A percentile compares a stretch with the other conserved stretches of the same genome.
Evolutionary conservation across 1,140 invertebrate genomes (phyloP).

Genomic region (Cotesia glomerata): DNA sequence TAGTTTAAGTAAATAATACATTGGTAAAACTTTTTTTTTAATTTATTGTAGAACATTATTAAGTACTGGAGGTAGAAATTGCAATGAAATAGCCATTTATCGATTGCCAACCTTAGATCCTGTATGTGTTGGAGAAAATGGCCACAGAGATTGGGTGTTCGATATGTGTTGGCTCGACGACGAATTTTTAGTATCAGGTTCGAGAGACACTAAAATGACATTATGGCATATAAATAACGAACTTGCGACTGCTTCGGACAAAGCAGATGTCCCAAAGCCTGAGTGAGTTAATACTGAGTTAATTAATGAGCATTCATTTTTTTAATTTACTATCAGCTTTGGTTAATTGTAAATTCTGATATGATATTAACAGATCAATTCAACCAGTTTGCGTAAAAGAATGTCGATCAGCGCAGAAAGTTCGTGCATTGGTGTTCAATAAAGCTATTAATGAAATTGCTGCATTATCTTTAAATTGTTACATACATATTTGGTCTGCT

Average conservation of each 20-base stretch:
- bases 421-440: conserved; percentile 89
- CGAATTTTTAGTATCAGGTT: conserved; percentile 92
- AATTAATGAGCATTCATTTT: too few relatives aligned
- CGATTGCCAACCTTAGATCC: conserved; percentile 91
- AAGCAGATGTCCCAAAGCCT: conserved; percentile 60
- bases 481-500: conserved; percentile 90
- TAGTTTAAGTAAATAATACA: not conserved
- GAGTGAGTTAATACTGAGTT: conserved; percentile 41
- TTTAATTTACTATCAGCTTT: not conserved
- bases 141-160: conserved; percentile 94
- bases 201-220: conserved; percentile 85
- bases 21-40: not conserved
- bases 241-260: conserved; percentile 65
- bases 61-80: conserved; percentile 91
- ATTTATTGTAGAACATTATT: conserved; percentile 71
- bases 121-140: conserved; percentile 90
- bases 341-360: not conserved
- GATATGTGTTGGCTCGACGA: conserved; percentile 97
- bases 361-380: conserved; percentile 59
- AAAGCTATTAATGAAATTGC: conserved; percentile 85
- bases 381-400: conserved; percentile 77
- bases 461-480: conserved; percentile 89
- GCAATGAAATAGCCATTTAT: conserved; percentile 93
- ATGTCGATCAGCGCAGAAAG: conserved; percentile 79
- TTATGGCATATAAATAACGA: conserved; percentile 76